Evolutionary conservation across 2,113 vertebrate genomes (phyloP).

Genomic region (Porphyrio hochstetteri): DNA sequence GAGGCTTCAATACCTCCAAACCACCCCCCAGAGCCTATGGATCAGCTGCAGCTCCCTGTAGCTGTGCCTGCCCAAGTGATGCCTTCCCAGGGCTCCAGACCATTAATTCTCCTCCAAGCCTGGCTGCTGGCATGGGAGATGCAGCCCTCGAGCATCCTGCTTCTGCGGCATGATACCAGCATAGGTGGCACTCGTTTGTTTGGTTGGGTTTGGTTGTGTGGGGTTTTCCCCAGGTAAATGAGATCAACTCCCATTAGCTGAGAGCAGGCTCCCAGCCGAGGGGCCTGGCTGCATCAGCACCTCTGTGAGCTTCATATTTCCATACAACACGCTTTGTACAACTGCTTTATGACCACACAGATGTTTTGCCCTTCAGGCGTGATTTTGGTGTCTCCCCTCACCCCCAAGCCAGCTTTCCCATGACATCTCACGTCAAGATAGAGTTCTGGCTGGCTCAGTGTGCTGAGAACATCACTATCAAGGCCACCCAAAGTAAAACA

Average conservation of each 20-base stretch:
- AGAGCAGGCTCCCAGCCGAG: background rate
- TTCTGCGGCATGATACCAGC: background rate
- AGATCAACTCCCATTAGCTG: background rate
- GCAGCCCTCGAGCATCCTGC: background rate
- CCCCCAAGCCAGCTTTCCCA: background rate
- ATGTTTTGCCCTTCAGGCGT: background rate
- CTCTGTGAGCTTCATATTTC: background rate
- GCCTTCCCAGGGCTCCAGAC: background rate
- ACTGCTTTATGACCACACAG: background rate
- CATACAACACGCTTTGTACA: background rate
- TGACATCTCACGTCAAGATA: accelerated
- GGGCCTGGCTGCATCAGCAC: background rate
- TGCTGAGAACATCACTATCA: background rate
- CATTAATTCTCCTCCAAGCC: background rate
- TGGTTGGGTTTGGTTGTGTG: too few species aligned
- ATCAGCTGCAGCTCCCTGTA: background rate
- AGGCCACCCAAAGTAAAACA: background rate
- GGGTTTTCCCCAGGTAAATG: background rate
- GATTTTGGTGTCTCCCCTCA: background rate
- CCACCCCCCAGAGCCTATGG: background rate
- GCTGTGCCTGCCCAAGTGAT: background rate
- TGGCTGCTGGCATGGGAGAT: background rate
- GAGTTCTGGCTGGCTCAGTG: background rate
- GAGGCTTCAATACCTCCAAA: background rate
- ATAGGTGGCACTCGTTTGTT: background rate